Base-by-base conservation (phyloP, 1,140 invertebrate genomes). In the Drosophila lacteicornis region DNA sequence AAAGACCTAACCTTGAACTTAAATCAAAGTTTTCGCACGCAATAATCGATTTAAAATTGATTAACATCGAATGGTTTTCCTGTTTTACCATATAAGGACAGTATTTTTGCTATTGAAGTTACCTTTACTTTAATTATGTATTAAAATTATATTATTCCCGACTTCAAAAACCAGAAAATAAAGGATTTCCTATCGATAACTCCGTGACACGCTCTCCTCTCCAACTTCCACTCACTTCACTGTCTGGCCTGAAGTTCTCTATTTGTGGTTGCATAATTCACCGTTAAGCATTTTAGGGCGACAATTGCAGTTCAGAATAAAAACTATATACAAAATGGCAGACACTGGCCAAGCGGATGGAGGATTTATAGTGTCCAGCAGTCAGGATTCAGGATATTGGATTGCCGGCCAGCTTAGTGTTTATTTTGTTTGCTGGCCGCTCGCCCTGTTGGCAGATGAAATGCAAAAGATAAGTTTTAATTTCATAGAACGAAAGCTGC, bases 261-360 rank as follows among this genome's bases (percentile, higher is more conserved):
- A 77, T 87, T 88, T 90, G 81, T 90, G 78, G 75, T 69, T 76
- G 84, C 81, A 88, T 88, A 88, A 90, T 90, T 88, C 73, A 88
- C 55, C 63, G 81, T 90, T 81, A 88, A 88, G 85, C 85, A 81
- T 90, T 88, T 85, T 65, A 73, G 84, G 80, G 77, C 80, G 84
- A 87, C 84, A 88, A 87, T 87, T 87, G 76, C 69, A 75, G 65
- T 67, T 3, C 65, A 70, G 61, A 78, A 83, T 80, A 77, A 80
- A 88, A 87, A 87, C 83, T 82, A 87, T 75, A 79, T 43, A 62
- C 56, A 50, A 40, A 67, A 36, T 27, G 43, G 46, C 45, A 46
- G 58, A 76, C 49, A 68, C n/a, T 51, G 71, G 19, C 56, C 15
- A n/a, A 13, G 38, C 7, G 63, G 12, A 45, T 50, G 58, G 49